phyloP scores from a whole-genome alignment of 1,140 invertebrate species.

The Drusus annulatus region DNA sequence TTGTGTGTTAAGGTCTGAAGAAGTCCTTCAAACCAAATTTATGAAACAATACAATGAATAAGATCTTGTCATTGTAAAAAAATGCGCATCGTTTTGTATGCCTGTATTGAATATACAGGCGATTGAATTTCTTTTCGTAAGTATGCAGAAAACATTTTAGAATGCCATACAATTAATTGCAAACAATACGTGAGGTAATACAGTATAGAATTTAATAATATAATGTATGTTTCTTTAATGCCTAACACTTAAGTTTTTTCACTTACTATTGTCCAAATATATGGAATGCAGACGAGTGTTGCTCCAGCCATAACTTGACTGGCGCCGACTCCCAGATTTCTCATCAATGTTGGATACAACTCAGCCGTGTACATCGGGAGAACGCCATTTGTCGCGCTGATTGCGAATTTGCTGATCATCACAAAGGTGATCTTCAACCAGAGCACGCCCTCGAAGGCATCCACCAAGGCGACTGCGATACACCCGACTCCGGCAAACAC shows the following conservation, averaged over 20 bases:
- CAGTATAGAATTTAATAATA: too few species aligned
- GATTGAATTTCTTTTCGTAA: too few species aligned
- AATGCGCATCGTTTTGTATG: too few species aligned
- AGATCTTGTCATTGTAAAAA: not conserved
- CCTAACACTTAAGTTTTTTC: not conserved
- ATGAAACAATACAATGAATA: constrained; percentile 1
- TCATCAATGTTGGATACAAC: constrained; percentile 80
- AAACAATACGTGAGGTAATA: too few species aligned
- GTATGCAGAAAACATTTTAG: too few species aligned
- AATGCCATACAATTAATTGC: too few species aligned
- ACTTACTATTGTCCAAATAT: constrained; percentile 80
- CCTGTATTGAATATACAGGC: too few species aligned
- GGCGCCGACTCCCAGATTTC: constrained; percentile 81
- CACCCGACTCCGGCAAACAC: constrained; percentile 77
- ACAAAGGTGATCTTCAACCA: constrained; percentile 76
- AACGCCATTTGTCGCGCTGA: constrained; percentile 80
- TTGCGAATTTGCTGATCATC: constrained; percentile 80
- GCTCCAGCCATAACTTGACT: constrained; percentile 80
- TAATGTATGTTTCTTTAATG: too few species aligned
- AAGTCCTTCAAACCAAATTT: too few species aligned
- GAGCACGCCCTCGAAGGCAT: constrained; percentile 67
- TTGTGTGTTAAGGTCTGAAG: too few species aligned
- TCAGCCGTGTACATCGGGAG: constrained; percentile 83
- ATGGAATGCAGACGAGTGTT: constrained; percentile 80
- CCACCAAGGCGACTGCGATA: constrained; percentile 72